phyloP scores from a whole-genome alignment of 2,113 vertebrate species.

The Columbina picui region DNA sequence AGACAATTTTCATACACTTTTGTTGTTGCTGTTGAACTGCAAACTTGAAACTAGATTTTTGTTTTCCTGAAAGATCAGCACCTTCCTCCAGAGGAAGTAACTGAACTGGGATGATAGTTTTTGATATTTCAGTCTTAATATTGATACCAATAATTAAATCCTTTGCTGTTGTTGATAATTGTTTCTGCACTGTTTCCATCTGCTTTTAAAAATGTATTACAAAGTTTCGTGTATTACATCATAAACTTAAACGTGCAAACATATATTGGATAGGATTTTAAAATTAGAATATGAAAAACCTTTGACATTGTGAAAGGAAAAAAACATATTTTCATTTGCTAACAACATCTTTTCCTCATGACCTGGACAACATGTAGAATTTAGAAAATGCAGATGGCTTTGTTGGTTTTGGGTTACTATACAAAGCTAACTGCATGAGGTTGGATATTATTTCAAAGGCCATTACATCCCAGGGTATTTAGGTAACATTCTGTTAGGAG shows the following conservation, averaged over 20 bases:
- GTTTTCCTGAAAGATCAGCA: neutral
- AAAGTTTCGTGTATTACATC: neutral
- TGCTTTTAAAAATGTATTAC: neutral
- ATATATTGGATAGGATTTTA: neutral
- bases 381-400: rapidly evolving
- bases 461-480: neutral
- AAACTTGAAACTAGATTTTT: neutral
- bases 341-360: neutral
- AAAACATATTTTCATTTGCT: neutral
- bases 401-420: neutral
- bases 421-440: neutral
- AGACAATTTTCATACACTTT: neutral
- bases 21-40: neutral
- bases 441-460: neutral
- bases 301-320: neutral
- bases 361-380: neutral
- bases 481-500: neutral
- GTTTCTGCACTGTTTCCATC: neutral
- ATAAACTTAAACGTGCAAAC: neutral
- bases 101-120: neutral
- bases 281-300: neutral
- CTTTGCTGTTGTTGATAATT: neutral
- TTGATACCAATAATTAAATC: neutral
- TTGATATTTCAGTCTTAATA: neutral
- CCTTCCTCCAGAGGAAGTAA: neutral